These are phyloP conservation scores for Sebastiscus albofasciatus DNA, from an alignment of 2,797 vertebrate species.

Conservation along the genomic window DNA sequence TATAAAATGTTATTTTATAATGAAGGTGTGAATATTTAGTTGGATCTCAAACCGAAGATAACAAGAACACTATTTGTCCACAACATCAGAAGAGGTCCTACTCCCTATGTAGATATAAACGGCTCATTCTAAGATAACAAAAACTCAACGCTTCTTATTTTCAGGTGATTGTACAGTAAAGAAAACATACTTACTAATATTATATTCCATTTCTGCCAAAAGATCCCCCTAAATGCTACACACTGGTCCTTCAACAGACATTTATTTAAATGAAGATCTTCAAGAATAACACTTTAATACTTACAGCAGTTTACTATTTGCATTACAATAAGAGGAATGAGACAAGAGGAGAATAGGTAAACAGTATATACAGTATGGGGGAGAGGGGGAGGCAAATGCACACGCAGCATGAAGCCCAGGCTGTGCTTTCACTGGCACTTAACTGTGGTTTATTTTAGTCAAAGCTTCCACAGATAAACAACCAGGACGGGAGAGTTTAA, in stretches of 20 bases:
- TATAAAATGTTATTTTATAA: background rate
- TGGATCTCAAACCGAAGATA: background rate
- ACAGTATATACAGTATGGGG: background rate
- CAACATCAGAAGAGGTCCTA: background rate
- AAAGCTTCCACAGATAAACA: constrained; percentile 46
- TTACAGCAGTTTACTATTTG: background rate
- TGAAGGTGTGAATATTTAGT: background rate
- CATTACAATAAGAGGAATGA: background rate
- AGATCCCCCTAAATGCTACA: too few relatives aligned
- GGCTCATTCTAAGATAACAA: too few relatives aligned
- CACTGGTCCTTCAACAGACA: too few relatives aligned
- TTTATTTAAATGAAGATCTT: background rate
- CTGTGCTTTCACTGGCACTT: constrained; percentile 12
- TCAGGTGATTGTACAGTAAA: too few relatives aligned
- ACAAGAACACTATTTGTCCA: background rate
- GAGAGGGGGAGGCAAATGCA: rapidly evolving
- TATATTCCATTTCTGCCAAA: too few relatives aligned
- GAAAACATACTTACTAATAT: too few relatives aligned
- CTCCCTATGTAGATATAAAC: too few relatives aligned
- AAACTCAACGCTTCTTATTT: too few relatives aligned
- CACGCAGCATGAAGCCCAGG: background rate
- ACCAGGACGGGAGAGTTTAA: constrained; percentile 6
- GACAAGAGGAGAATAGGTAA: background rate
- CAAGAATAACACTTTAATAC: background rate
- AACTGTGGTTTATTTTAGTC: constrained; percentile 53